phyloP scores from a whole-genome alignment of 2,888 invertebrate genomes.

The Tetropium fuscum region DNA sequence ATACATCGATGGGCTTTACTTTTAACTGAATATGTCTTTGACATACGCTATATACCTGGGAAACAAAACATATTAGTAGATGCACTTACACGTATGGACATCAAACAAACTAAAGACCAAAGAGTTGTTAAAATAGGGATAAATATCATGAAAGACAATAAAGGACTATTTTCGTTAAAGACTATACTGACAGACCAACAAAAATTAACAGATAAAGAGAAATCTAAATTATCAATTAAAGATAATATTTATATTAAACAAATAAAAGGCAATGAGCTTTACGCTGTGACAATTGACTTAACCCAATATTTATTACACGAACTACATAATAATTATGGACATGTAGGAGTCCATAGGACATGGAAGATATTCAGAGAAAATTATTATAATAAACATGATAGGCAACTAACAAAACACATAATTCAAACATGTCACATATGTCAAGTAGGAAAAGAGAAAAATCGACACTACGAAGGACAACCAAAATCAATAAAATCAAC shows the following conservation, averaged over 20 bases:
- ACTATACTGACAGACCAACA: conserved; percentile 1
- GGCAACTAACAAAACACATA: background rate
- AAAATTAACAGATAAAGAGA: conserved; percentile 1
- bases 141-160: background rate
- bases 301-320: background rate
- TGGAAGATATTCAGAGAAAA: conserved; percentile 6
- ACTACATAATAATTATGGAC: conserved; percentile 3
- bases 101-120: background rate
- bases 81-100: conserved; percentile 15
- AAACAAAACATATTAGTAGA: conserved; percentile 17
- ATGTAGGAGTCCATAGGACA: background rate
- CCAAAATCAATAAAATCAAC: background rate
- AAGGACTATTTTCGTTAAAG: background rate
- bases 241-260: background rate
- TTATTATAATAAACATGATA: background rate
- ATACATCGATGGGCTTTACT: conserved; percentile 27
- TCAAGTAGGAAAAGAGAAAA: conserved; percentile 8
- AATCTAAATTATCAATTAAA: background rate
- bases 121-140: conserved; percentile 5
- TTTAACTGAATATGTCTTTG: conserved; percentile 11
- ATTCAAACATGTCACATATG: background rate
- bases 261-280: background rate
- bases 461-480: background rate
- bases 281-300: background rate
- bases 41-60: conserved; percentile 20